A percentile compares a stretch with the other conserved stretches of the same genome.
phyloP scores from a whole-genome alignment of 1,140 invertebrate species.

The roundworm (Caenorhabditis elegans) region DNA sequence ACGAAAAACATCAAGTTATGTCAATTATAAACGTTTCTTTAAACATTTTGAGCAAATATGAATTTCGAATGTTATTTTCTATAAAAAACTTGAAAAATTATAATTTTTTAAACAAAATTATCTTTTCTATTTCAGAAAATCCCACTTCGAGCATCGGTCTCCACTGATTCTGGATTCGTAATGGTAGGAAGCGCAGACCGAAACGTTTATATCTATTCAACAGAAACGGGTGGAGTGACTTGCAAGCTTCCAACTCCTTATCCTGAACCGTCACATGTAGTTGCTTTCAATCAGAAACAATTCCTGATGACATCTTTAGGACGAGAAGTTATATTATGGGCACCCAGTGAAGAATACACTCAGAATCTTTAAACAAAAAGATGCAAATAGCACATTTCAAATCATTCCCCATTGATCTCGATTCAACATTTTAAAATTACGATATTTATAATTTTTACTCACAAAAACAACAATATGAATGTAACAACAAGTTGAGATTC shows the following conservation, averaged over 20 bases:
- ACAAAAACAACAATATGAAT: too few species aligned
- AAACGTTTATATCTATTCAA: conserved; percentile 89
- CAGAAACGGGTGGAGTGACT: conserved; percentile 73
- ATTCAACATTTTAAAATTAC: too few species aligned
- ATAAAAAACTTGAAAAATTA: too few species aligned
- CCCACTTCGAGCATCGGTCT: conserved; percentile 31
- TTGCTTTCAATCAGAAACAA: conserved; percentile 97
- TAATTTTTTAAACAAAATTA: too few species aligned
- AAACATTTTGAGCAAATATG: too few species aligned
- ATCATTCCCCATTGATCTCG: too few species aligned
- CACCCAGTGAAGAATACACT: background rate
- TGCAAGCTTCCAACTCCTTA: conserved; percentile 66
- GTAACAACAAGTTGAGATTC: background rate
- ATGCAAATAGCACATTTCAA: too few species aligned
- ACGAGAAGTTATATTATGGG: background rate
- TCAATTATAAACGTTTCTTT: too few species aligned
- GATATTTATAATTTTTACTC: too few species aligned
- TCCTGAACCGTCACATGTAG: conserved; percentile 94
- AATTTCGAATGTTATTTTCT: too few species aligned
- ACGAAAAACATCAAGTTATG: too few species aligned
- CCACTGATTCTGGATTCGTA: conserved; percentile 67
- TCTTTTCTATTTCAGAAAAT: conserved; percentile 73
- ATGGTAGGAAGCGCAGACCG: conserved; percentile 81
- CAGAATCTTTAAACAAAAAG: too few species aligned
- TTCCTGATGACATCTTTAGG: conserved; percentile 69